Conservation (phyloP, 2,888 invertebrate genomes). For the Aradus depressus region DNA sequence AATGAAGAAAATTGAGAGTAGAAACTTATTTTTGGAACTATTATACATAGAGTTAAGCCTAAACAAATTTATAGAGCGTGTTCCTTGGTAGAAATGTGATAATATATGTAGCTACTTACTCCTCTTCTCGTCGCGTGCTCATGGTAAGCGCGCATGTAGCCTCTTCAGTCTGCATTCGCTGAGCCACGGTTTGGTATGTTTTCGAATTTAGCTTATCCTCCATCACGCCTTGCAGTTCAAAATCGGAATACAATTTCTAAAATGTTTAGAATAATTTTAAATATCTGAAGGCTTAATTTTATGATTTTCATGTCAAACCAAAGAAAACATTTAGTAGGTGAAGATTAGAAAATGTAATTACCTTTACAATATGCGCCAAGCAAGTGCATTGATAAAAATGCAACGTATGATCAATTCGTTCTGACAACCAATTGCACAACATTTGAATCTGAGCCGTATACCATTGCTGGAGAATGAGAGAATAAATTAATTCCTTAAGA, state of each 20-base stretch:
- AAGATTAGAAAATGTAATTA: too few species aligned
- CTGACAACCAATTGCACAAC: conserved; percentile 88
- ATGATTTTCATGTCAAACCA: not conserved
- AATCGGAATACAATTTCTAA: conserved; percentile 97
- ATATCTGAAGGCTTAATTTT: too few species aligned
- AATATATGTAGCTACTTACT: conserved; percentile 42
- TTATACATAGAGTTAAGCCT: too few species aligned
- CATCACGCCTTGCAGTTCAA: conserved; percentile 96
- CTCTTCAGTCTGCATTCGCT: conserved; percentile 93
- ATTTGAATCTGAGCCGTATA: conserved; percentile 88
- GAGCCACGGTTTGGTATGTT: conserved; percentile 82
- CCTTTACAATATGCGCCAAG: conserved; percentile 89
- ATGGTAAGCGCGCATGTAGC: conserved; percentile 81
- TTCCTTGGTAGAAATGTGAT: not conserved
- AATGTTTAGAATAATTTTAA: conserved; percentile 31
- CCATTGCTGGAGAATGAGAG: conserved; percentile 66
- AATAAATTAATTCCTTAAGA: not conserved
- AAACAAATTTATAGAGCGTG: too few species aligned
- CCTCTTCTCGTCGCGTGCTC: conserved; percentile 58
- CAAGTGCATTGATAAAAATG: conserved; percentile 97
- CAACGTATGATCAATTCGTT: conserved; percentile 81
- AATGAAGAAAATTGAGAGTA: too few species aligned
- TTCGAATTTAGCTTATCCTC: conserved; percentile 95
- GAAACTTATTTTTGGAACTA: too few species aligned
- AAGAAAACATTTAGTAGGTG: too few species aligned